Evolutionary conservation across 2,888 invertebrate genomes (phyloP).

Genomic region (Bombyx huttoni): DNA sequence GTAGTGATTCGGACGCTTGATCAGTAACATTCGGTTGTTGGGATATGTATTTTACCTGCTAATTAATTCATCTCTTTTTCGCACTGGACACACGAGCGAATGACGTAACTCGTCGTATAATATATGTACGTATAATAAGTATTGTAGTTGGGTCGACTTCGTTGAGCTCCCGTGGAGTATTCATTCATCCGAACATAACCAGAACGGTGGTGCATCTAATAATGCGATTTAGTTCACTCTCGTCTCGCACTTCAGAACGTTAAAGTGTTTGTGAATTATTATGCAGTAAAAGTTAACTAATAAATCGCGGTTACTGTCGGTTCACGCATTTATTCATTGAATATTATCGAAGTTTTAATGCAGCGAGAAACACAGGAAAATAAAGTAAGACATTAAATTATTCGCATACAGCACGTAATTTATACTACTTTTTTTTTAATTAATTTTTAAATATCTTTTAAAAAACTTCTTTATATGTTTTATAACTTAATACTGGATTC

Average conservation of each 20-base stretch:
- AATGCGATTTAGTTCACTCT: slow-evolving; percentile 10
- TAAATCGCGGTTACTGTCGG: neutral
- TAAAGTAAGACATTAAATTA: neutral
- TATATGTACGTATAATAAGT: neutral
- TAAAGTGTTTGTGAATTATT: slow-evolving; percentile 6
- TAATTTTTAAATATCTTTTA: neutral
- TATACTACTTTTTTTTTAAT: too few species aligned
- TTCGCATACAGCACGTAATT: neutral
- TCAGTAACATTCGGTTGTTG: neutral
- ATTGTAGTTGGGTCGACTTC: neutral
- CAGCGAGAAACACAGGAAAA: neutral
- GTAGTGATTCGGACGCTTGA: slow-evolving; percentile 19
- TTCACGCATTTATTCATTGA: neutral
- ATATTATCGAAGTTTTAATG: neutral
- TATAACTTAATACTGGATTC: too few species aligned
- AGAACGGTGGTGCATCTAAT: slow-evolving; percentile 6
- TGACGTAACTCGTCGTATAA: slow-evolving; percentile 9
- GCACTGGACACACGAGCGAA: neutral
- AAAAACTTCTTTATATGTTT: too few species aligned
- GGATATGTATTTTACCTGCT: neutral
- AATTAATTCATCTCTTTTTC: neutral
- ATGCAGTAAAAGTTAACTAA: slow-evolving; percentile 12
- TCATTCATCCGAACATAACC: slow-evolving; percentile 22
- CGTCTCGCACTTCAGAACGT: slow-evolving; percentile 15
- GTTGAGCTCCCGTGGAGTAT: slow-evolving; percentile 10